Conservation (phyloP, 2,888 invertebrate genomes). For the Nephrotoma guestfalica region DNA sequence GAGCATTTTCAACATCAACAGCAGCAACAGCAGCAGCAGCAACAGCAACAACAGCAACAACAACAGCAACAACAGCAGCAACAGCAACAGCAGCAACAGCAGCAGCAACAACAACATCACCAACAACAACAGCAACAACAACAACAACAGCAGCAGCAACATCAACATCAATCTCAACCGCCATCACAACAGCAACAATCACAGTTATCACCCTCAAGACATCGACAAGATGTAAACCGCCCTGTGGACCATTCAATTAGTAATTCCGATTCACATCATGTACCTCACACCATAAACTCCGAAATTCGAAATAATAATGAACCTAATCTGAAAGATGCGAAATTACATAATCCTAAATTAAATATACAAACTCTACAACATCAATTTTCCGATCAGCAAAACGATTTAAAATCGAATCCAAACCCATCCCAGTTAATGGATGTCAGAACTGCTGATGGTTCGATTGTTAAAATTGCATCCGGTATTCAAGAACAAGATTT, state of each 20-base stretch:
- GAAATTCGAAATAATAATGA: constrained; percentile 18
- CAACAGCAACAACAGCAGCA: neutral
- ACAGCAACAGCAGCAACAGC: neutral
- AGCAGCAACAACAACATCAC: constrained; percentile 13
- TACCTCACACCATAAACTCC: constrained; percentile 14
- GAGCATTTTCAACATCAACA: neutral
- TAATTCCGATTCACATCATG: neutral
- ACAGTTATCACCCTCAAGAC: neutral
- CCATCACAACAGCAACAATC: constrained; percentile 2
- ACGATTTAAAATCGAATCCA: neutral
- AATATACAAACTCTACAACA: neutral
- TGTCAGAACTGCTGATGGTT: constrained; percentile 50
- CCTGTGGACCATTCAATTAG: neutral
- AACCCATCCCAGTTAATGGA: constrained; percentile 34
- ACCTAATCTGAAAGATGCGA: constrained; percentile 10
- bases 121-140: neutral
- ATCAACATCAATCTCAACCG: constrained; percentile 12
- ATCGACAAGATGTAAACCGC: constrained; percentile 3
- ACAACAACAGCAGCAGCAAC: neutral
- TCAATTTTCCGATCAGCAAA: neutral
- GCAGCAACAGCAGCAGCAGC: constrained; percentile 2
- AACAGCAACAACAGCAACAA: neutral
- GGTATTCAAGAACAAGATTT: constrained; percentile 38
- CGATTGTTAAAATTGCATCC: constrained; percentile 49
- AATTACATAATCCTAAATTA: neutral